Evolutionary conservation across 1,140 invertebrate genomes (phyloP), one percentile per base, ranked within the genome.

Genomic region (Lasaia peninsularis): DNA sequence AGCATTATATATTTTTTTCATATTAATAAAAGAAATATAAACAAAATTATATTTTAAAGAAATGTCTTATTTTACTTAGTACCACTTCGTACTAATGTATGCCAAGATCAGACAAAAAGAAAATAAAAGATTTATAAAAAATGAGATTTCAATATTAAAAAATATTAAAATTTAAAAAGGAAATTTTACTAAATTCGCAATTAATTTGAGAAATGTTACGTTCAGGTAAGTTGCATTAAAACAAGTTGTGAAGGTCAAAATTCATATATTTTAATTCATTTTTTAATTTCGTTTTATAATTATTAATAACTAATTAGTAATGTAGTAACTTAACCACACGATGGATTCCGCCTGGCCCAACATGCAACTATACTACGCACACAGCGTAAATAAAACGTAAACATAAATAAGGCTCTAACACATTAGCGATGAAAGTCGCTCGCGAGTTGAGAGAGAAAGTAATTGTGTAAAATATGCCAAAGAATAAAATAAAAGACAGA

Each of bases 301-400:
- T 20, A 18, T 10, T 10, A 44, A 44, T 44, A 44, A 44, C 20
- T 44, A 20, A 20, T 20, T n/a, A 11, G 40, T 44, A 44, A 44
- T 44, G 16, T 48, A 24, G 14, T 28, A 16, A 24, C 35, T 40
- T 24, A 31, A 56, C 28, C n/a, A 35, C 28, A 51, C 12, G 21
- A 57, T 53, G 52, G 37, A 58, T 60, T 71, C 61, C 64, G 53
- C 62, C 63, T 60, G 60, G 54, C 68, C 62, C 72, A 72, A 75
- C 78, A 79, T 79, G 71, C 70, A 44, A 86, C 90, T 83, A 92
- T 86, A 89, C 80, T 82, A 83, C 74, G 72, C 78, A 83, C 76
- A 80, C 75, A 77, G 78, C 69, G 62, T 72, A 70, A 73, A 77
- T 28, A 79, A 69, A 79, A 75, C 80, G 78, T 55, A 78, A 75